These are phyloP conservation scores for Platypus cylindrus DNA, from an alignment of 2,888 invertebrate genomes.

Conservation along the genomic window DNA sequence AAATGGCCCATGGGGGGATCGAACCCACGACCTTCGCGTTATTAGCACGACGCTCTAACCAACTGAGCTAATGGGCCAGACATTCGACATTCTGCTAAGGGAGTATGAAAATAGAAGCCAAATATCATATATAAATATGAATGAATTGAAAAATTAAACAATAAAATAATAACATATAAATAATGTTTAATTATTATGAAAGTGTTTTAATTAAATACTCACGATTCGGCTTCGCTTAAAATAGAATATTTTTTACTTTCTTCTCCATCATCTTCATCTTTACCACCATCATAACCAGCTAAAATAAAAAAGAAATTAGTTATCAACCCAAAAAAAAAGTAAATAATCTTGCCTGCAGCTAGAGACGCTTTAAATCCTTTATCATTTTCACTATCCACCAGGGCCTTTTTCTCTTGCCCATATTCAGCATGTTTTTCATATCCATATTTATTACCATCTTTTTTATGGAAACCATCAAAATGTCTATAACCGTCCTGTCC, in stretches of 20 bases:
- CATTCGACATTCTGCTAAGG: not conserved
- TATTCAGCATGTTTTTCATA: slow-evolving; percentile 55
- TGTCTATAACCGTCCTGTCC: slow-evolving; percentile 61
- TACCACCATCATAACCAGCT: slow-evolving; percentile 7
- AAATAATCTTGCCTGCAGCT: slow-evolving; percentile 7
- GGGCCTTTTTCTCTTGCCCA: slow-evolving; percentile 37
- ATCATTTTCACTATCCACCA: slow-evolving; percentile 37
- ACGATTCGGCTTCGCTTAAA: slow-evolving; percentile 26
- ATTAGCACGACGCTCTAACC: slow-evolving; percentile 67
- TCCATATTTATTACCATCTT: slow-evolving; percentile 59
- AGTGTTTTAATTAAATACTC: no score
- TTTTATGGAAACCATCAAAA: slow-evolving; percentile 60
- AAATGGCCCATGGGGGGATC: slow-evolving; percentile 59
- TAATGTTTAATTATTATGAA: not conserved
- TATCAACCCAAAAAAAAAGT: not conserved
- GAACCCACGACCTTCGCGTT: slow-evolving; percentile 66
- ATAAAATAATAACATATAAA: not conserved
- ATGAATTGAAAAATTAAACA: no score
- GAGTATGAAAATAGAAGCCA: not conserved
- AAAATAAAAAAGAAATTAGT: slow-evolving; percentile 1
- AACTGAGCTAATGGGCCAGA: slow-evolving; percentile 60
- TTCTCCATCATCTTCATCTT: slow-evolving; percentile 19
- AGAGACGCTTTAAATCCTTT: slow-evolving; percentile 29
- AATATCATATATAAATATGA: not conserved
- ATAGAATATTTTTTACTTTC: slow-evolving; percentile 25